phyloP scores from a whole-genome alignment of 2,797 vertebrate genomes.

The Myotis vivesi region DNA sequence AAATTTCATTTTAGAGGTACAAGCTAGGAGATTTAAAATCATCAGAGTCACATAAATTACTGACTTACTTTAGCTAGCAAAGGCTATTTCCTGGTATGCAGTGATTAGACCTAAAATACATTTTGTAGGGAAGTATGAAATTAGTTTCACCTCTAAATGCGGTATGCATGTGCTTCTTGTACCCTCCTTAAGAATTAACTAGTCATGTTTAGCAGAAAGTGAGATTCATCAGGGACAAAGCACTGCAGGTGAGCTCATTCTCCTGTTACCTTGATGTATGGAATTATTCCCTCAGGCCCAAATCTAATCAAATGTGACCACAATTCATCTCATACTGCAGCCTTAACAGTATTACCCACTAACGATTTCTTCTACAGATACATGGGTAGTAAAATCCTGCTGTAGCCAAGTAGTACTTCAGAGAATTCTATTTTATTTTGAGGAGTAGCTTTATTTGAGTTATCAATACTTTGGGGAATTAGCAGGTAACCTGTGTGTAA shows the following conservation, averaged over 20 bases:
- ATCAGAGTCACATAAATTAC: conserved; percentile 58
- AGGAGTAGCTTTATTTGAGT: conserved; percentile 43
- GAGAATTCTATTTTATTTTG: conserved; percentile 48
- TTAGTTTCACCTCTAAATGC: conserved; percentile 57
- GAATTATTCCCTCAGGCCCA: conserved; percentile 63
- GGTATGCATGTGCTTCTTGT: not conserved
- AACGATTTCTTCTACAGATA: conserved; percentile 61
- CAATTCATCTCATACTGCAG: conserved; percentile 57
- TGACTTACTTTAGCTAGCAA: conserved; percentile 43
- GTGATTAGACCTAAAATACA: conserved; percentile 49
- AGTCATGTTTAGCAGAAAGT: conserved; percentile 61
- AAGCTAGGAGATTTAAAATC: conserved; percentile 65
- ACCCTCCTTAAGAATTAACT: conserved; percentile 68
- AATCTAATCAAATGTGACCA: conserved; percentile 69
- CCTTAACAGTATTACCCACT: conserved; percentile 39
- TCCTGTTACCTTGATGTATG: conserved; percentile 59
- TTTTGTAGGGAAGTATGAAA: conserved; percentile 52
- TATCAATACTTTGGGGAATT: not conserved
- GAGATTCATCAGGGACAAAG: conserved; percentile 55
- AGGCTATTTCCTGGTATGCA: conserved; percentile 42
- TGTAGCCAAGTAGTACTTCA: conserved; percentile 36
- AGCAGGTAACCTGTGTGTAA: not conserved
- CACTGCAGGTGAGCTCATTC: conserved; percentile 59
- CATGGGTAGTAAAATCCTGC: not conserved
- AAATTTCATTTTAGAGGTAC: conserved; percentile 39